Base-by-base conservation (phyloP, 1,140 invertebrate species). In the Leptinotarsa undecemlineata region DNA sequence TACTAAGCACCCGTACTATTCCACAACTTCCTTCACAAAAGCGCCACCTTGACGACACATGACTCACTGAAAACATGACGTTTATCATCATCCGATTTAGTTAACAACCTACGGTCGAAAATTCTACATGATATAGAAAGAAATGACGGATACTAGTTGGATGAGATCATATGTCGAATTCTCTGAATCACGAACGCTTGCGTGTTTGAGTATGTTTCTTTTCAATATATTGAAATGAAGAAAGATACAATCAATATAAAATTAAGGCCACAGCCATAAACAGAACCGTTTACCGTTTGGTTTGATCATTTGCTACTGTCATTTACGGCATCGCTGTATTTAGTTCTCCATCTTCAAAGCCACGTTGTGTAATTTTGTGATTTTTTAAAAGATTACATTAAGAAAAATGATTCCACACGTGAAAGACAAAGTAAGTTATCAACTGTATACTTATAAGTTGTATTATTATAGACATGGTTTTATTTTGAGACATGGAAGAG, bases 341-440 rank as follows among this genome's bases (percentile, higher is more conserved):
- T 42, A 42, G 33, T 42, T 5, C n/a, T 57, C 51, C n/a, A 57
- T 57, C 17, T 57, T 57, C 51, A 17, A 15, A 15, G 51, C 51
- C 51, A 57, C 51, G 51, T 57, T 57, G 51, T 57, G 51, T n/a
- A 17, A 57, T 57, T 57, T 57, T 17, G 51, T 17, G 51, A 57
- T 57, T 57, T n/a, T 57, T 57, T 15, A 57, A 57, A 17, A 57
- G n/a, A 57, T 19, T 19, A 57, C 51, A 73, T 17, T 17, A 68
- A 15, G 23, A 42, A 75, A 48, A 66, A 78, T 78, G 76, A 75
- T 77, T 33, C 78, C 72, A 48, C 77, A 80, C 72, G 78, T 80
- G 66, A 80, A 78, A 75, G 79, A 80, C 19, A 80, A 80, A 74
- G 79, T 80, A 67, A 74, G 77, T 71, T 4, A 19, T 57, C n/a